These are phyloP conservation scores for Thyatira batis DNA, from an alignment of 2,888 invertebrate species.

Conservation along the genomic window DNA sequence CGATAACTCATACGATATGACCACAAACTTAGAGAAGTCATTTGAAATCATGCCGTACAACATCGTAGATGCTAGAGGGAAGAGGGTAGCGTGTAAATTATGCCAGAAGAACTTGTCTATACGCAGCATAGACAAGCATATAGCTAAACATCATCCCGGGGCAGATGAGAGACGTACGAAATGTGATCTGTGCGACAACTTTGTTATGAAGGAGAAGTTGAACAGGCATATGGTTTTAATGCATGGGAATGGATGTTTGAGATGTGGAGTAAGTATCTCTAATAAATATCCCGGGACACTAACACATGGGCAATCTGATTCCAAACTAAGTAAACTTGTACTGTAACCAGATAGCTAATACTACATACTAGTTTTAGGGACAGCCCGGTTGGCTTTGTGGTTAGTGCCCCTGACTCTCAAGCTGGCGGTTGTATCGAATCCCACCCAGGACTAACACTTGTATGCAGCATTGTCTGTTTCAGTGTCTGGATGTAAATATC, in stretches of 20 bases:
- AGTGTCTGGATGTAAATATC: too few relatives aligned
- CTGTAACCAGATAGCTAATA: too few relatives aligned
- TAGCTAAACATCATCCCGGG: conserved; percentile 46
- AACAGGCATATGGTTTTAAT: conserved; percentile 36
- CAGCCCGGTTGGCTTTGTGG: too few relatives aligned
- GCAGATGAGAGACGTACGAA: conserved; percentile 46
- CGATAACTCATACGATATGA: too few relatives aligned
- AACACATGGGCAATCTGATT: too few relatives aligned
- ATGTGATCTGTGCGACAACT: conserved; percentile 54
- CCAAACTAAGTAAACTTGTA: too few relatives aligned
- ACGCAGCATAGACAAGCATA: conserved; percentile 49
- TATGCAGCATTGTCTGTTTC: too few relatives aligned
- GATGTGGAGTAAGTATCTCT: conserved; percentile 50
- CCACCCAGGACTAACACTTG: too few relatives aligned
- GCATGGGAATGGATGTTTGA: conserved; percentile 31
- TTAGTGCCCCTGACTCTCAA: too few relatives aligned
- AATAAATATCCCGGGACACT: too few relatives aligned
- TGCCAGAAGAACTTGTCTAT: conserved; percentile 52
- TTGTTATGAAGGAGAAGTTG: conserved; percentile 38
- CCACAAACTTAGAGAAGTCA: not conserved
- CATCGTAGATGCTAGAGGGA: conserved; percentile 7
- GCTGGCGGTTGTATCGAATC: too few relatives aligned
- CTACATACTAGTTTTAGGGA: too few relatives aligned
- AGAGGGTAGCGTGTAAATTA: conserved; percentile 44
- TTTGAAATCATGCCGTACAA: conserved; percentile 11